phyloP scores from a whole-genome alignment of 2,888 invertebrate species.

The Epistrophe eligans region DNA sequence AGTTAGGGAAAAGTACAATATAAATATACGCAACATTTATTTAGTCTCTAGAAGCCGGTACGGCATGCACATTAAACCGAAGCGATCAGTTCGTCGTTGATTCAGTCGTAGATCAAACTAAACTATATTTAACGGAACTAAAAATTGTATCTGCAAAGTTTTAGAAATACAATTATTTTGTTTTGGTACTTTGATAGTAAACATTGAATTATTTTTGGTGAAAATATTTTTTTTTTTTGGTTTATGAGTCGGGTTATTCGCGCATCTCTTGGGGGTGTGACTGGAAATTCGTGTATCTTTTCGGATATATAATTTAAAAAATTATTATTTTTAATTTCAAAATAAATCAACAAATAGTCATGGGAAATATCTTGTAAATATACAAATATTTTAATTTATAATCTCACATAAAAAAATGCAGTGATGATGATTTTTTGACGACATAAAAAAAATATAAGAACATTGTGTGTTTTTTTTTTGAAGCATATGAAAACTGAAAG shows the following conservation, averaged over 20 bases:
- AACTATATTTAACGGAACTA: conserved; percentile 62
- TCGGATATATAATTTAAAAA: not conserved
- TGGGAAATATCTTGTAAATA: conserved; percentile 20
- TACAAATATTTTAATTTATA: not conserved
- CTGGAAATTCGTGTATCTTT: conserved; percentile 31
- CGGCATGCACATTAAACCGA: conserved; percentile 43
- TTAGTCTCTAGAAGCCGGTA: conserved; percentile 22
- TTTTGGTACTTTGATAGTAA: conserved; percentile 3
- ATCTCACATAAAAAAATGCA: conserved; percentile 38
- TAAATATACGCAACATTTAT: conserved; percentile 18
- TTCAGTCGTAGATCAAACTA: conserved; percentile 70
- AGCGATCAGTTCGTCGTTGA: conserved; percentile 52
- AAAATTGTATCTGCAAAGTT: conserved; percentile 2
- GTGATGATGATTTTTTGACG: conserved; percentile 31
- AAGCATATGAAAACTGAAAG: conserved; percentile 27
- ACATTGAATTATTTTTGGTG: conserved; percentile 17
- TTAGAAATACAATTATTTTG: conserved; percentile 3
- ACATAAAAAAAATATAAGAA: not conserved
- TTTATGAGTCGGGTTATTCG: conserved; percentile 30
- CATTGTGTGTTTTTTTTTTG: conserved; percentile 10
- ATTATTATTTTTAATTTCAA: conserved; percentile 6
- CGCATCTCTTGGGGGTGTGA: conserved; percentile 45
- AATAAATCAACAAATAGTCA: conserved; percentile 54
- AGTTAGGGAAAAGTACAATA: conserved; percentile 10
- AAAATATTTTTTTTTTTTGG: conserved; percentile 7